These are phyloP conservation scores for pig (Sus scrofa) DNA, from an alignment of 2,113 vertebrate species.

Conservation along the genomic window DNA sequence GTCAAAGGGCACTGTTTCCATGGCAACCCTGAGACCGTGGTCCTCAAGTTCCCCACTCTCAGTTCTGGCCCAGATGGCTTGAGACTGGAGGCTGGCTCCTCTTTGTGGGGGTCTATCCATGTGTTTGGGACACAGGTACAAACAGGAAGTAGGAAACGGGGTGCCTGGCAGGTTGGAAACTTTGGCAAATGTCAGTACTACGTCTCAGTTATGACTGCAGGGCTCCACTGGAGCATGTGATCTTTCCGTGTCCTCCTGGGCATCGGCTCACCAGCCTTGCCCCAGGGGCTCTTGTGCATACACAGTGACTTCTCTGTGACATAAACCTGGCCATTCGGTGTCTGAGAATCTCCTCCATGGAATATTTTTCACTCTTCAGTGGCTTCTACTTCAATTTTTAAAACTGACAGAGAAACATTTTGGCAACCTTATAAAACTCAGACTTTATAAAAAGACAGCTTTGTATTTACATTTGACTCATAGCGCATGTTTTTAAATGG, in stretches of 20 bases:
- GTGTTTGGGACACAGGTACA: not conserved
- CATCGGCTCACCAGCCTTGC: not conserved
- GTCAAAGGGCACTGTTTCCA: not conserved
- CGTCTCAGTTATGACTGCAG: not conserved
- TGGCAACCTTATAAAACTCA: conserved; percentile 68
- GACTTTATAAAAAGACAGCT: conserved; percentile 60
- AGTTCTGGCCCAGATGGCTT: not conserved
- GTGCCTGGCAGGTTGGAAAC: not conserved
- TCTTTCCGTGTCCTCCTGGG: not conserved
- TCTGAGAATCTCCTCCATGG: conserved; percentile 59
- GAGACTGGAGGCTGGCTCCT: not conserved
- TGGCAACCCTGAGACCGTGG: not conserved
- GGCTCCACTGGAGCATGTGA: not conserved
- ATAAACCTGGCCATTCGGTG: not conserved
- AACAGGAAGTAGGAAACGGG: not conserved
- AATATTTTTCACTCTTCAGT: conserved; percentile 70
- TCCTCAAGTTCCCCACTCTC: not conserved
- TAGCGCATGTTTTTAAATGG: conserved; percentile 54
- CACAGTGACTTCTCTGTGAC: conserved; percentile 54
- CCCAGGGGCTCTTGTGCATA: not conserved
- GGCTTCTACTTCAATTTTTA: conserved; percentile 67
- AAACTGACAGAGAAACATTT: conserved; percentile 56
- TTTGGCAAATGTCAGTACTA: not conserved
- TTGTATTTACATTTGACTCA: conserved; percentile 59
- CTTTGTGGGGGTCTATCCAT: not conserved